phyloP scores from a whole-genome alignment of 2,113 vertebrate genomes.

The Cephalophus harveyi region DNA sequence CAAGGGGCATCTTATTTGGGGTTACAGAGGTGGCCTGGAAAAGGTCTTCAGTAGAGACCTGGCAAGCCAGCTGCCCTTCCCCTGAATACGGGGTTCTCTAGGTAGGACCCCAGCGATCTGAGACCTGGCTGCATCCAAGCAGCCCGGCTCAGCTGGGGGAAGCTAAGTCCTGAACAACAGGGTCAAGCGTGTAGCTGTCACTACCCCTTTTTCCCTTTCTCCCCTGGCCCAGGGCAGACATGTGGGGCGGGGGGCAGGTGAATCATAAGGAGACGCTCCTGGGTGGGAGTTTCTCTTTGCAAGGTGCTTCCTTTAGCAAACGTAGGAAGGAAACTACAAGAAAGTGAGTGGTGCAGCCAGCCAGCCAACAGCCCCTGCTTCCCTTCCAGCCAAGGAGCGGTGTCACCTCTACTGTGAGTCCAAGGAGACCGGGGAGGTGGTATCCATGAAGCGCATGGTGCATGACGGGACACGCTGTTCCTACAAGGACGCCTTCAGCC shows the following conservation, averaged over 20 bases:
- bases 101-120: neutral
- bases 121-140: neutral
- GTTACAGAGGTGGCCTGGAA: neutral
- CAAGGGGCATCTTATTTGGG: neutral
- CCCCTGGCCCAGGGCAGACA: neutral
- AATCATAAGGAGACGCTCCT: neutral
- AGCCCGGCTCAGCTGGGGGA: neutral
- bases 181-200: neutral
- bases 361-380: neutral
- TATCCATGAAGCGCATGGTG: slow-evolving; percentile 91
- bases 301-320: neutral
- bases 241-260: accelerated
- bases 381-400: slow-evolving; percentile 89
- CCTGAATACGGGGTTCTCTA: accelerated
- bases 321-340: neutral
- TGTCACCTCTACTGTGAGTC: slow-evolving; percentile 95
- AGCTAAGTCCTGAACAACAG: neutral
- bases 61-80: neutral
- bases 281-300: neutral
- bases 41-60: neutral
- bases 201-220: neutral
- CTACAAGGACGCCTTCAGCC: slow-evolving; percentile 94
- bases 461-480: slow-evolving; percentile 95
- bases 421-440: slow-evolving; percentile 89
- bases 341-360: accelerated